phyloP scores from a whole-genome alignment of 2,113 vertebrate genomes.

The Setophaga petechia region DNA sequence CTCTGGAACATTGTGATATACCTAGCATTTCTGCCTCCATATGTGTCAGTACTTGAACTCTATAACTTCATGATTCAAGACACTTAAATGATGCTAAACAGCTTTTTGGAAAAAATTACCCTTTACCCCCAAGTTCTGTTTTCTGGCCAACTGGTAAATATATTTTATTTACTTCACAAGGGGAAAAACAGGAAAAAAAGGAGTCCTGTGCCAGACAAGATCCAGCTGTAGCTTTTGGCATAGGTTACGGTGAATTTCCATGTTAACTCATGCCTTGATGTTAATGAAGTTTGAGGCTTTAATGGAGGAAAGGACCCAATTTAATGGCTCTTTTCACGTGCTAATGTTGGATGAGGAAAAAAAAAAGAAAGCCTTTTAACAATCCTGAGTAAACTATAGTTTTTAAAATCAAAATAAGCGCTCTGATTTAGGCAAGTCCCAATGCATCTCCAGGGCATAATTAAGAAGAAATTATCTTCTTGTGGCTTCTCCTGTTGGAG shows the following conservation, averaged over 20 bases:
- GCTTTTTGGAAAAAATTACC: background rate
- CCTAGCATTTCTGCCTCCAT: background rate
- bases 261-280: background rate
- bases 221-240: background rate
- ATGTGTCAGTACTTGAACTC: background rate
- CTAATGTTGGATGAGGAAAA: background rate
- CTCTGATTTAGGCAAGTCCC: background rate
- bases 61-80: background rate
- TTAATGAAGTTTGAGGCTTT: background rate
- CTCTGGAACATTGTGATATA: background rate
- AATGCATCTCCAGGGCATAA: fast-evolving
- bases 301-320: background rate
- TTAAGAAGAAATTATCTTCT: background rate
- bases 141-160: background rate
- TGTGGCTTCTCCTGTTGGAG: background rate
- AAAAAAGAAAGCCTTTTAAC: background rate
- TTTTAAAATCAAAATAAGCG: background rate
- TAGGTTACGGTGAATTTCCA: background rate
- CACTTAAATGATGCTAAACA: background rate
- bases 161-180: background rate
- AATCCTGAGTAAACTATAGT: background rate
- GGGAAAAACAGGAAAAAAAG: background rate
- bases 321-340: background rate
- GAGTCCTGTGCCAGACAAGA: background rate
- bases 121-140: background rate